Percentiles rank a stretch among this genome's conserved stretches.
Conservation (phyloP, 1,140 invertebrate species). For the Helicoverpa armigera region DNA sequence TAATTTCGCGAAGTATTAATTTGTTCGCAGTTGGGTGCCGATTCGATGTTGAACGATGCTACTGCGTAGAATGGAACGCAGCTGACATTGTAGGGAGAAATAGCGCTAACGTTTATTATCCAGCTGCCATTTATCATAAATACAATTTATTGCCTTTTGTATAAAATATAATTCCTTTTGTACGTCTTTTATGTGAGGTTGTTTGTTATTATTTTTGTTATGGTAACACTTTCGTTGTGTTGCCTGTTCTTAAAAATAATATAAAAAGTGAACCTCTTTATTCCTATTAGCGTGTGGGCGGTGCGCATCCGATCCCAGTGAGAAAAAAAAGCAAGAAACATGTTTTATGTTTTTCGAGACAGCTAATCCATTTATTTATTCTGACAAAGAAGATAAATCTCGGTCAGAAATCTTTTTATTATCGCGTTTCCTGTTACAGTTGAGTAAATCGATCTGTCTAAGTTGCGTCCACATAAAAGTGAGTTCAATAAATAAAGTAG, state of each 20-base stretch:
- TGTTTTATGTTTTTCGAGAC: conserved; percentile 38
- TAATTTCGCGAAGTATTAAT: conserved; percentile 58
- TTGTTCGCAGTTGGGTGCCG: conserved; percentile 58
- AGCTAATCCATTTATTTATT: conserved; percentile 50
- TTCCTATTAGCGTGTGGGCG: conserved; percentile 40
- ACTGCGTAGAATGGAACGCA: conserved; percentile 62
- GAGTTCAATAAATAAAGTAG: neutral
- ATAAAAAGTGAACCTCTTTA: conserved; percentile 38
- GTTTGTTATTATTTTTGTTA: conserved; percentile 45
- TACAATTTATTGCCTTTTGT: conserved; percentile 42
- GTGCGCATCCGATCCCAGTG: conserved; percentile 20
- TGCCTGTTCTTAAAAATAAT: conserved; percentile 30
- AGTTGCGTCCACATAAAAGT: conserved; percentile 2
- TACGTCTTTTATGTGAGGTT: conserved; percentile 14
- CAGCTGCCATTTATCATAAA: conserved; percentile 40
- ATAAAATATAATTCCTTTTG: conserved; percentile 37
- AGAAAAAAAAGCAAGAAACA: conserved; percentile 43
- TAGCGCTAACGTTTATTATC: conserved; percentile 41
- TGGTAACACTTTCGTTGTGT: conserved; percentile 32
- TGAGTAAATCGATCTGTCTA: conserved; percentile 5
- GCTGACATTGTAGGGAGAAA: conserved; percentile 37
- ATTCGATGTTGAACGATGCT: conserved; percentile 63
- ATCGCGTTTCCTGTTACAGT: conserved; percentile 33
- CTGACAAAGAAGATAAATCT: conserved; percentile 48
- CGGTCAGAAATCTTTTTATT: conserved; percentile 35